A percentile compares a stretch with the other conserved stretches of the same genome.
Conservation (phyloP, 2,113 vertebrate genomes). For the Ceuthmochares aereus region DNA sequence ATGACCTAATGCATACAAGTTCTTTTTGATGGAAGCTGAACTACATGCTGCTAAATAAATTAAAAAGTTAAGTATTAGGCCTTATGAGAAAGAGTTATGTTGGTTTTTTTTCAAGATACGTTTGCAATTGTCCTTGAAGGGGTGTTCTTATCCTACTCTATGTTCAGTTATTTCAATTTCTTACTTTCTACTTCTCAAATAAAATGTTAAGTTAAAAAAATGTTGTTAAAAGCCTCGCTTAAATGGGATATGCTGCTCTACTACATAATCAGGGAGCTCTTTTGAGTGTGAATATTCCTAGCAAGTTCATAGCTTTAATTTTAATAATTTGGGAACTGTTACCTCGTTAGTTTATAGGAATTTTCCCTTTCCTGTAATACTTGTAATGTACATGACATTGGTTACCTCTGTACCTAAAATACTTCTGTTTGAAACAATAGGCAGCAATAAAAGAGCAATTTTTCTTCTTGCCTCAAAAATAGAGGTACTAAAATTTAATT, state of each 20-base stretch:
- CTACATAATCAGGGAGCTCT: background rate
- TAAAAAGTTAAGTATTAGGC: background rate
- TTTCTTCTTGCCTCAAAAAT: background rate
- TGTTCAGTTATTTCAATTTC: background rate
- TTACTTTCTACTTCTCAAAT: background rate
- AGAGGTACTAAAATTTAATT: background rate
- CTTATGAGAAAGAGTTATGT: background rate
- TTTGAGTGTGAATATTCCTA: background rate
- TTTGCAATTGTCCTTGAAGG: background rate
- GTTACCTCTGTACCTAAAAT: background rate
- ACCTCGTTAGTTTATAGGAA: background rate
- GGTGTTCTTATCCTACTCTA: rapidly evolving
- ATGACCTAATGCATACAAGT: background rate
- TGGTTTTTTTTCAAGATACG: background rate
- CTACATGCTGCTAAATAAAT: conserved; percentile 23
- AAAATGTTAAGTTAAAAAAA: background rate
- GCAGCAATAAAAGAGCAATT: background rate
- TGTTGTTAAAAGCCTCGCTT: background rate
- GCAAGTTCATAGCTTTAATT: background rate
- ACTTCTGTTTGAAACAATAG: background rate
- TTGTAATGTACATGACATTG: background rate
- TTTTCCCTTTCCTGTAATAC: background rate
- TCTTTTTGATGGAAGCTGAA: background rate
- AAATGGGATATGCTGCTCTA: background rate
- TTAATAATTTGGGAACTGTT: background rate